These are phyloP conservation scores for Syngnathus rostellatus DNA, from an alignment of 2,797 vertebrate genomes.

Conservation along the genomic window DNA sequence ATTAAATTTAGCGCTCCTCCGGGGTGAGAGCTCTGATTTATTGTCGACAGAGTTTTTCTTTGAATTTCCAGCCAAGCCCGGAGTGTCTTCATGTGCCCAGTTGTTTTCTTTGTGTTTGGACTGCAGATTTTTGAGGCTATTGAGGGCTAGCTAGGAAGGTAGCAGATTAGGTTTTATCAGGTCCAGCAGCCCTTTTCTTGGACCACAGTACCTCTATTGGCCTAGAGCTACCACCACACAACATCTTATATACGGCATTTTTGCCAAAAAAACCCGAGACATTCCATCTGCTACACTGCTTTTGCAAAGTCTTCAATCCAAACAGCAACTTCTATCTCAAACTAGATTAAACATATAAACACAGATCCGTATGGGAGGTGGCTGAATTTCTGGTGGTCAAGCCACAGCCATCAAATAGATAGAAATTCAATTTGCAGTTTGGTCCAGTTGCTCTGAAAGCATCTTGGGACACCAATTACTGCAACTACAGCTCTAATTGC, in stretches of 20 bases:
- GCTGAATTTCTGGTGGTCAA: conserved; percentile 29
- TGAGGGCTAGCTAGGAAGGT: conserved; percentile 23
- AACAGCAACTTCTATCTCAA: conserved; percentile 11
- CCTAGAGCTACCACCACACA: conserved; percentile 28
- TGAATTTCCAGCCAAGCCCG: conserved; percentile 21
- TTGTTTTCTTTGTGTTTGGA: conserved; percentile 27
- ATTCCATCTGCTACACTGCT: background rate
- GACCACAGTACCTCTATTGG: conserved; percentile 25
- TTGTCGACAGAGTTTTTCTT: conserved; percentile 23
- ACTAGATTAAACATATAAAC: background rate
- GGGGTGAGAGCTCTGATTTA: conserved; percentile 37
- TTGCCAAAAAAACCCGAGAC: conserved; percentile 7
- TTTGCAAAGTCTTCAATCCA: too few relatives aligned
- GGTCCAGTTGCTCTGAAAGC: conserved; percentile 52
- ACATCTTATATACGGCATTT: conserved; percentile 11
- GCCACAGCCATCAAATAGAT: conserved; percentile 50
- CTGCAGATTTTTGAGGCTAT: conserved; percentile 27
- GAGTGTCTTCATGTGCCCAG: conserved; percentile 8
- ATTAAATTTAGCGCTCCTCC: conserved; percentile 40
- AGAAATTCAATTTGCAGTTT: conserved; percentile 50
- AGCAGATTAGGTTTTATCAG: conserved; percentile 46
- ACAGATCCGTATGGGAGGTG: conserved; percentile 20
- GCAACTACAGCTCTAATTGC: conserved; percentile 73
- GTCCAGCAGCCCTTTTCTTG: conserved; percentile 34
- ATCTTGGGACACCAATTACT: conserved; percentile 59